A percentile compares a stretch with the other conserved stretches of the same genome.
Evolutionary conservation across 2,797 vertebrate species (phyloP).

Genomic region (Eulemur albifrons): DNA sequence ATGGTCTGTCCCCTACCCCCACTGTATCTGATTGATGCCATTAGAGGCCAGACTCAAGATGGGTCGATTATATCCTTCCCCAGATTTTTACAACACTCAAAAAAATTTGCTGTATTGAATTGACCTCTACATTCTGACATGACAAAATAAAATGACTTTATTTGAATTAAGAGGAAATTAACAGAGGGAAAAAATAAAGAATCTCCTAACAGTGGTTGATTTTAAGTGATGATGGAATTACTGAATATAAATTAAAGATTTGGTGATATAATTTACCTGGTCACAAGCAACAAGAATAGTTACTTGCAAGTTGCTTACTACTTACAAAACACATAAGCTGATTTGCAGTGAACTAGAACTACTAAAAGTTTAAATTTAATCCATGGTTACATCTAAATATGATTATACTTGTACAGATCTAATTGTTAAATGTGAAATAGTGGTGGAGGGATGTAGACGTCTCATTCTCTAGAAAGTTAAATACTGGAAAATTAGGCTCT

Average conservation of each 20-base stretch:
- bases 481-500: background rate
- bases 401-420: background rate
- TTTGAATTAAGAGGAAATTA: background rate
- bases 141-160: constrained; percentile 11
- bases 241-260: background rate
- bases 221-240: constrained; percentile 2
- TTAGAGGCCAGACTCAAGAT: background rate
- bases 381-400: background rate
- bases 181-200: background rate
- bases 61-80: background rate
- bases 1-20: background rate
- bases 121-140: background rate
- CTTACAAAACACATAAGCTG: background rate
- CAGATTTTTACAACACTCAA: background rate
- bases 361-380: background rate
- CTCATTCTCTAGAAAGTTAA: background rate
- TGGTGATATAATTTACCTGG: background rate
- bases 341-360: background rate
- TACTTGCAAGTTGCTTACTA: background rate
- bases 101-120: background rate
- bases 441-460: background rate
- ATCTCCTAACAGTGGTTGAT: background rate
- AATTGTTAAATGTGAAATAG: background rate
- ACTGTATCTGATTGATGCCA: background rate
- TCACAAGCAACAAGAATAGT: background rate